Conservation (phyloP, 53 echinoderm and acorn worm genomes). For the Astropecten irregularis region DNA sequence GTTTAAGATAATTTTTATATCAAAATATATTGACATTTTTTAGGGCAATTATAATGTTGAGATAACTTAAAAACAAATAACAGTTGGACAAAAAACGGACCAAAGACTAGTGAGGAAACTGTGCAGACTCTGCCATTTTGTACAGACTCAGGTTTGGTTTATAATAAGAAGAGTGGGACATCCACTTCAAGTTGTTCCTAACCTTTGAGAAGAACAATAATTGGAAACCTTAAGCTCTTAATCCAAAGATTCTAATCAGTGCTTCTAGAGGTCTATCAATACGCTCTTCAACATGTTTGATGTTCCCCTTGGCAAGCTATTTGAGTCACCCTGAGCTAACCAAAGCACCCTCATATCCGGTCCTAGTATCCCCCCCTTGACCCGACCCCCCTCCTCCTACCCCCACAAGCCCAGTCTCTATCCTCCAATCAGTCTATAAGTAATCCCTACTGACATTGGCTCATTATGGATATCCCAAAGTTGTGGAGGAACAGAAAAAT, state of each 20-base stretch:
- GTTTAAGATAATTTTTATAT: too few relatives aligned
- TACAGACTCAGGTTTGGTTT: too few relatives aligned
- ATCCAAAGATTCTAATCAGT: conserved; percentile 40
- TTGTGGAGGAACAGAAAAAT: conserved; percentile 48
- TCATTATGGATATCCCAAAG: conserved; percentile 54
- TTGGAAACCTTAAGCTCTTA: conserved; percentile 27
- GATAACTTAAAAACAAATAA: too few relatives aligned
- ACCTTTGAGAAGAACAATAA: background rate
- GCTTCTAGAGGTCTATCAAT: conserved; percentile 24
- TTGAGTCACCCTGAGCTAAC: conserved; percentile 35
- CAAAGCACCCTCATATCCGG: conserved; percentile 35
- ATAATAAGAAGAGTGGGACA: background rate
- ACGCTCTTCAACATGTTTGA: conserved; percentile 19
- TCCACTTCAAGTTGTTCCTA: background rate
- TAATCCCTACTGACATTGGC: conserved; percentile 40
- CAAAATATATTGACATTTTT: too few relatives aligned
- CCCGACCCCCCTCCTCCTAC: background rate
- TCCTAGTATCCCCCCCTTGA: background rate
- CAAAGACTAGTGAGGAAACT: too few relatives aligned
- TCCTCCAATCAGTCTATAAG: conserved; percentile 1
- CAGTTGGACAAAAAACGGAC: too few relatives aligned
- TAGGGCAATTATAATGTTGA: too few relatives aligned
- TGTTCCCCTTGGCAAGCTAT: conserved; percentile 22
- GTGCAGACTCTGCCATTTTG: too few relatives aligned
- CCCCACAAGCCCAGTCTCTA: background rate